phyloP scores from a whole-genome alignment of 2,113 vertebrate species.

The Lichenostomus cassidix region DNA sequence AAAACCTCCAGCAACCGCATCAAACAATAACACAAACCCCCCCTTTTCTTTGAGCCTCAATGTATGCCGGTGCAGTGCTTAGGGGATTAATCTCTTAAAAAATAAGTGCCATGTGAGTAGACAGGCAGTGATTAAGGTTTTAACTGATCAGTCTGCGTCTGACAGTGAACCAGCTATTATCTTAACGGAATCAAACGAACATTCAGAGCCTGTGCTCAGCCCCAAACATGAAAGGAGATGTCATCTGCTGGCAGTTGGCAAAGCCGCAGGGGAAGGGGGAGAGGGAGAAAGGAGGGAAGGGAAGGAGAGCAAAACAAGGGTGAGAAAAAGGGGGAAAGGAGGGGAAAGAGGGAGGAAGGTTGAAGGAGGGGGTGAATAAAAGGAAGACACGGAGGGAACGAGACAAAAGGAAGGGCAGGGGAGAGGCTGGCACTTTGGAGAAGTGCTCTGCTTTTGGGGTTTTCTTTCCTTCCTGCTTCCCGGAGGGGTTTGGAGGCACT shows the following conservation, averaged over 20 bases:
- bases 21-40: conserved; percentile 57
- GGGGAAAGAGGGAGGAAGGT: not conserved
- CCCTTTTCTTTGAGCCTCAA: conserved; percentile 70
- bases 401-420: not conserved
- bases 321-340: conserved; percentile 21
- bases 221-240: conserved; percentile 99
- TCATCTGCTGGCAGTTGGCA: conserved; percentile 98
- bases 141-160: conserved; percentile 99
- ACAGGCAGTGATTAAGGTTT: conserved; percentile 99
- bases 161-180: conserved; percentile 99
- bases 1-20: not conserved
- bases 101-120: conserved; percentile 94
- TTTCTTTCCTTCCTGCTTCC: not conserved
- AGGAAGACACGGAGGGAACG: not conserved
- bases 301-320: conserved; percentile 41
- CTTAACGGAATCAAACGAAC: conserved; percentile 99
- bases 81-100: conserved; percentile 90
- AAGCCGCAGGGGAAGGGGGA: conserved; percentile 82
- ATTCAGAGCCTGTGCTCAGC: conserved; percentile 96
- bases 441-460: not conserved
- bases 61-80: conserved; percentile 84
- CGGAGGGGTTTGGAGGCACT: not conserved
- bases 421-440: not conserved
- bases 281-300: conserved; percentile 67
- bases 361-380: not conserved